Conservation (phyloP, 2,113 vertebrate genomes). For the Macrotus californicus region DNA sequence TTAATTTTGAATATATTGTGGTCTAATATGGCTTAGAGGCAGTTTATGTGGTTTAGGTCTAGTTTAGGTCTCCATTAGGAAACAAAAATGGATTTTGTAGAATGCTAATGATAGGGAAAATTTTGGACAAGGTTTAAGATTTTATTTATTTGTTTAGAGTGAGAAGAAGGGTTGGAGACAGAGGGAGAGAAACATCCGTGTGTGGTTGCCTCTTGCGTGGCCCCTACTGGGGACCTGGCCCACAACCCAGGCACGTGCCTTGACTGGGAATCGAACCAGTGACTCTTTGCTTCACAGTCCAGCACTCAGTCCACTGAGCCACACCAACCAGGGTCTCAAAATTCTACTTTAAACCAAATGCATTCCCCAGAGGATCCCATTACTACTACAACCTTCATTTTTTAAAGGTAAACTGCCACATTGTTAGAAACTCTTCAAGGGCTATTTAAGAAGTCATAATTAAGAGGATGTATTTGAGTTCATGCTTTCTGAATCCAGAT, state of each 20-base stretch:
- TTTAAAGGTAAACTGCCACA: conserved; percentile 1
- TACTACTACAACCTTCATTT: neutral
- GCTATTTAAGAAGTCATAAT: conserved; percentile 21
- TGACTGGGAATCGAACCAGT: too few species aligned
- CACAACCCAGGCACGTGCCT: too few species aligned
- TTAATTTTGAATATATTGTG: neutral
- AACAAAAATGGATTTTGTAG: conserved; percentile 14
- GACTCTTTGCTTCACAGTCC: too few species aligned
- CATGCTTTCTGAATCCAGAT: conserved; percentile 34
- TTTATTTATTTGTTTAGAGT: too few species aligned
- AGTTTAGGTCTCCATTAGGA: neutral
- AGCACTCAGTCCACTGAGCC: too few species aligned
- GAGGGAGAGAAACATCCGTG: too few species aligned
- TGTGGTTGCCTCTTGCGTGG: too few species aligned
- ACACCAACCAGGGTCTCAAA: neutral
- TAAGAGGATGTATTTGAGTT: neutral
- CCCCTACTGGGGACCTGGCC: too few species aligned
- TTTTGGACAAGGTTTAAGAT: neutral
- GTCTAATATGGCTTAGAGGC: neutral
- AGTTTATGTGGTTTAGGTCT: conserved; percentile 1
- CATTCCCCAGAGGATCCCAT: neutral
- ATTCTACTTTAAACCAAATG: neutral
- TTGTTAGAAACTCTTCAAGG: conserved; percentile 1
- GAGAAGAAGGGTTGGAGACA: too few species aligned
- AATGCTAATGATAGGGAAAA: conserved; percentile 1